A percentile compares a stretch with the other conserved stretches of the same genome.
phyloP scores from a whole-genome alignment of 2,113 vertebrate genomes.

The Paratilapia polleni region DNA sequence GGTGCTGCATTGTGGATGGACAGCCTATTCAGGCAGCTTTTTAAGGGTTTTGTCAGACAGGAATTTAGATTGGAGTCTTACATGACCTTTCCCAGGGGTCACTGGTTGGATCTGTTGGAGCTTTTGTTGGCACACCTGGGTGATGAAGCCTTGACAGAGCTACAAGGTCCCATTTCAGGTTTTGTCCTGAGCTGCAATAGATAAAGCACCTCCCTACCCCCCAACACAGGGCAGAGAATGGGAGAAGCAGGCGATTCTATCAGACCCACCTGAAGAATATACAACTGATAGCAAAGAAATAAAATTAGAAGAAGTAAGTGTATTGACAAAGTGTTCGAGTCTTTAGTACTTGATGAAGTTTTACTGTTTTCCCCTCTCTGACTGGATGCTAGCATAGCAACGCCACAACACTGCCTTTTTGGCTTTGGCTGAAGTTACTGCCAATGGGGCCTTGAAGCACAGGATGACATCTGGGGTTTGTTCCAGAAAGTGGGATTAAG shows the following conservation, averaged over 20 bases:
- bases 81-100: conserved; percentile 78
- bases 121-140: conserved; percentile 84
- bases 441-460: neutral
- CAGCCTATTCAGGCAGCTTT: conserved; percentile 63
- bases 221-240: neutral
- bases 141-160: conserved; percentile 70
- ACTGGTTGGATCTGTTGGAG: conserved; percentile 69
- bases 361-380: neutral
- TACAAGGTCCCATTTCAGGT: conserved; percentile 71
- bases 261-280: neutral
- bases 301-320: neutral
- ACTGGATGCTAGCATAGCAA: neutral
- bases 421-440: neutral
- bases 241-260: neutral
- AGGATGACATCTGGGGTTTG: neutral
- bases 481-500: neutral
- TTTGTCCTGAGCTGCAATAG: conserved; percentile 41
- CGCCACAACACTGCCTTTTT: neutral
- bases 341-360: neutral
- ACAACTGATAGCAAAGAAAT: neutral
- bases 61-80: conserved; percentile 81
- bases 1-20: conserved; percentile 50
- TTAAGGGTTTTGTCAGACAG: conserved; percentile 72
- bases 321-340: neutral
- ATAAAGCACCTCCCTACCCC: neutral